These are phyloP conservation scores for Baryphthengus martii DNA, from an alignment of 2,113 vertebrate species.

Conservation along the genomic window DNA sequence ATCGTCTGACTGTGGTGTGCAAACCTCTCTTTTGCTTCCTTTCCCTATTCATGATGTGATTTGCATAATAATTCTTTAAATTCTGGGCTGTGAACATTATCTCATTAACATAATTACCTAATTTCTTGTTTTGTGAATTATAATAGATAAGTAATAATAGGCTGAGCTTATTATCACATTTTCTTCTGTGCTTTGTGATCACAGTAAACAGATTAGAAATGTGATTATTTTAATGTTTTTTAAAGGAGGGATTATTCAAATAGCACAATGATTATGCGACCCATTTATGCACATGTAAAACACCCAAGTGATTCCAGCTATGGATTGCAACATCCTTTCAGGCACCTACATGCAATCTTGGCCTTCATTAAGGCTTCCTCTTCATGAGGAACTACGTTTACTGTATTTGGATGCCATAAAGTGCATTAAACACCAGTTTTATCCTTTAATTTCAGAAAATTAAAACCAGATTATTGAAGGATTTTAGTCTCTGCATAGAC, in stretches of 20 bases:
- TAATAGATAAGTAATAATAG: slow-evolving; percentile 34
- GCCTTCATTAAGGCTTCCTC: background rate
- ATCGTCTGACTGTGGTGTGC: background rate
- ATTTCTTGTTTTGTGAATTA: slow-evolving; percentile 51
- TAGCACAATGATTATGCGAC: background rate
- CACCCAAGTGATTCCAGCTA: background rate
- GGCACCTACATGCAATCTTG: background rate
- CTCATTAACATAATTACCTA: slow-evolving; percentile 60
- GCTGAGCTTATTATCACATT: background rate
- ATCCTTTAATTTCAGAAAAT: background rate
- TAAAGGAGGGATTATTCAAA: background rate
- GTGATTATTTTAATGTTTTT: background rate
- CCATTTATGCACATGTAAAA: background rate
- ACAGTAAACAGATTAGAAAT: slow-evolving; percentile 29
- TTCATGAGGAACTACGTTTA: background rate
- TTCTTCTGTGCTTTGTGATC: background rate
- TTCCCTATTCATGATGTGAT: slow-evolving; percentile 14
- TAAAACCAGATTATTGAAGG: background rate
- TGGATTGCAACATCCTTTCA: background rate
- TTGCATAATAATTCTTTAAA: slow-evolving; percentile 54
- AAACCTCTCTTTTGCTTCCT: background rate
- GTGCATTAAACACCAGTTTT: background rate
- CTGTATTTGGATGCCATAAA: background rate
- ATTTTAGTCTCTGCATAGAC: background rate
- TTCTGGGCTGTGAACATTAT: slow-evolving; percentile 17